These are phyloP conservation scores for Chrysolina haemoptera DNA, from an alignment of 2,888 invertebrate genomes.

Conservation along the genomic window DNA sequence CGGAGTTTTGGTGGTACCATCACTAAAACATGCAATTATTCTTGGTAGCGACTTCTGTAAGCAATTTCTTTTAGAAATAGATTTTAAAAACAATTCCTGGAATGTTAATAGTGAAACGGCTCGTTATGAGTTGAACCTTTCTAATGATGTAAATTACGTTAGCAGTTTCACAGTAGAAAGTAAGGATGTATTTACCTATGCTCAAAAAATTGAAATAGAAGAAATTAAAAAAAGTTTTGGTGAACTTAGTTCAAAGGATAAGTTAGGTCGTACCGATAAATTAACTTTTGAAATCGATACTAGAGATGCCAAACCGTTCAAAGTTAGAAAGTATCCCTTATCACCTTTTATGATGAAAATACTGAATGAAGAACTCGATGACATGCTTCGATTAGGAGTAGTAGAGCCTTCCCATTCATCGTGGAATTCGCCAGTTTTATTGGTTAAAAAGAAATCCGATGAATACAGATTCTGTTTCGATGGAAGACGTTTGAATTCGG, in stretches of 20 bases:
- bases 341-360: too few relatives aligned
- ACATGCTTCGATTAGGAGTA: constrained; percentile 12
- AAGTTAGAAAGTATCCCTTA: too few relatives aligned
- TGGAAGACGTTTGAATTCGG: too few relatives aligned
- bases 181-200: constrained; percentile 6
- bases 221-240: constrained; percentile 1
- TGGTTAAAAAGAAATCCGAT: too few relatives aligned
- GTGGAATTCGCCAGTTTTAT: too few relatives aligned
- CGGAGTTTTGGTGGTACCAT: constrained; percentile 26
- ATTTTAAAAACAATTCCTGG: constrained; percentile 21
- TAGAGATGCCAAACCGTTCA: background rate
- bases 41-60: constrained; percentile 27
- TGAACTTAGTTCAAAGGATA: constrained; percentile 1
- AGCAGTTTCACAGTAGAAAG: constrained; percentile 11
- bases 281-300: background rate
- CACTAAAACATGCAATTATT: constrained; percentile 15
- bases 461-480: too few relatives aligned
- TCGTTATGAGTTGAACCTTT: background rate
- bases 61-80: constrained; percentile 18
- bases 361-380: background rate
- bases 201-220: background rate
- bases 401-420: too few relatives aligned
- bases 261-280: constrained; percentile 7
- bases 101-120: too few relatives aligned
- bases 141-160: background rate